phyloP scores from a whole-genome alignment of 1,140 invertebrate species.

The Maconellicoccus hirsutus region DNA sequence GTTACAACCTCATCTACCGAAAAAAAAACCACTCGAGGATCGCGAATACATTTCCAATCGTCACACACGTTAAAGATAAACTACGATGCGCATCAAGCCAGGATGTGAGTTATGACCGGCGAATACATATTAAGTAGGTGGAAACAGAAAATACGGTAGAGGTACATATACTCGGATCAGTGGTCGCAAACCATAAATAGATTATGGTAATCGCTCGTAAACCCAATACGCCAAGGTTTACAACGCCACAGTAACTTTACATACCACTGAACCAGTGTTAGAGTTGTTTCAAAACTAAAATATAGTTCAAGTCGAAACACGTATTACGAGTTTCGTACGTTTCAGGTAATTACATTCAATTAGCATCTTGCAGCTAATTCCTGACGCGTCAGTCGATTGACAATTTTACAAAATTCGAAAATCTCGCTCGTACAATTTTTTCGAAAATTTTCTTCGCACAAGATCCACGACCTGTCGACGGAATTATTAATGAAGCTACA shows the following conservation, averaged over 20 bases:
- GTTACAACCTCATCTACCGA: too few species aligned
- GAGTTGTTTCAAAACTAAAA: not conserved
- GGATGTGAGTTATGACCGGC: constrained; percentile 7
- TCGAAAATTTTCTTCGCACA: not conserved
- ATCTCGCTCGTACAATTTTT: too few species aligned
- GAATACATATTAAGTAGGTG: constrained; percentile 5
- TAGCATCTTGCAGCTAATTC: not conserved
- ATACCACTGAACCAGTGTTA: not conserved
- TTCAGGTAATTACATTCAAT: constrained; percentile 15
- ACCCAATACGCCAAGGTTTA: too few species aligned
- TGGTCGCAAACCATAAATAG: not conserved
- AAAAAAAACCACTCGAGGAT: too few species aligned
- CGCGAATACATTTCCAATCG: too few species aligned
- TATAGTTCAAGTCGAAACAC: not conserved
- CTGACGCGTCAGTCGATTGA: not conserved
- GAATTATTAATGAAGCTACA: too few species aligned
- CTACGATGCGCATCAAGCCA: constrained; percentile 2
- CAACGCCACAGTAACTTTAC: not conserved
- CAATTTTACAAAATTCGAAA: too few species aligned
- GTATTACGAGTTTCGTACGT: not conserved
- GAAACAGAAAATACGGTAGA: not conserved
- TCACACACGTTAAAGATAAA: not conserved
- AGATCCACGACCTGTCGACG: too few species aligned
- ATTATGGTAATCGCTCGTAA: not conserved
- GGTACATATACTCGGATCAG: not conserved